Evolutionary conservation across 2,113 vertebrate genomes (phyloP), one percentile per base, ranked within the genome.

Genomic region (Poecile atricapillus): DNA sequence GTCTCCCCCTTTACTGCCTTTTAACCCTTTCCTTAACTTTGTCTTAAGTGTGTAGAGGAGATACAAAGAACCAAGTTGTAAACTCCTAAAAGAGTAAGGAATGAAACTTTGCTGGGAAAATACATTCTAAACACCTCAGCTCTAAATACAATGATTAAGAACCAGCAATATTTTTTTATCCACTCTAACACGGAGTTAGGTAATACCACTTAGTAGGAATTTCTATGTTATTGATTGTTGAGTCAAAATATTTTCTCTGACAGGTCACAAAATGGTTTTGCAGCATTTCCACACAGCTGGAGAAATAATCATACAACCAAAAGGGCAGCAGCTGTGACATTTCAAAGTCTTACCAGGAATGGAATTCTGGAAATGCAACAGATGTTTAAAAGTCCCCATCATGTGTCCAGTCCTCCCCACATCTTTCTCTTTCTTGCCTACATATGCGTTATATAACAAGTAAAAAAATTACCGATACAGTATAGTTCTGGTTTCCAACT

Each of bases 231-330:
- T 33, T 83, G 30, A 78, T 91, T 25, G 24, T 88, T 91, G 70
- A 83, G 69, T 85, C 87, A 79, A 93, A 93, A 96, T 91, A 84
- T 91, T 90, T 96, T 95, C 89, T 96, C 59, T 91, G 79, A 89
- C 88, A 79, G 81, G 62, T 78, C 88, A 93, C 89, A 65, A 89
- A 95, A 93, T 93, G 84, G 81, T 88, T 93, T 84, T 93, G 64
- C 64, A 78, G 65, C 73, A 81, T 96, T 96, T 93, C 70, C 75
- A 65, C 68, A 84, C 95, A 91, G 91, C 93, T 96, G 93, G 68
- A 88, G 76, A 69, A 94, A 86, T 76, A 78, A 58, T 92, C 30
- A 82, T 56, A n/a, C 27, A 81, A 90, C 56, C 49, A 83, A 97
- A 96, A 95, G 75, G 59, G 50, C 52, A 95, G 35, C 87, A 94